Evolutionary conservation across 1,140 invertebrate species (phyloP).

Genomic region (Achatina immaculata): DNA sequence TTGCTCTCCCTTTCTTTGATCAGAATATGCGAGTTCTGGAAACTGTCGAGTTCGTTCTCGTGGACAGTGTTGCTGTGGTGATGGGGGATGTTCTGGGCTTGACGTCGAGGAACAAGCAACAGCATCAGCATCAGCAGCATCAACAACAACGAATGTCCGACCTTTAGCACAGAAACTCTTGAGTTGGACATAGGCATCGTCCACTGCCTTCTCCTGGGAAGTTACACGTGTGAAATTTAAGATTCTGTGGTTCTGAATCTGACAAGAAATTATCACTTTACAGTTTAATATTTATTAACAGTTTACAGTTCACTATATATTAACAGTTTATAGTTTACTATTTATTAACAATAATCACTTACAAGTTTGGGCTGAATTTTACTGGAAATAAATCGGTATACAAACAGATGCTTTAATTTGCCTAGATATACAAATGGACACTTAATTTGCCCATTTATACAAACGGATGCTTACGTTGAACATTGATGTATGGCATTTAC

Average conservation of each 20-base stretch:
- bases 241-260: neutral
- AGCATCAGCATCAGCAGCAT: constrained; percentile 10
- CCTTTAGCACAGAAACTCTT: constrained; percentile 22
- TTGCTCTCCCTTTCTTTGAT: neutral
- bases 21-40: neutral
- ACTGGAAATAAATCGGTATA: too few relatives aligned
- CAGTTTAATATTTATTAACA: too few relatives aligned
- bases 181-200: constrained; percentile 32
- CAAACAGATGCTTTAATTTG: too few relatives aligned
- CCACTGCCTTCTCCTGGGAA: constrained; percentile 19
- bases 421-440: too few relatives aligned
- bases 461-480: too few relatives aligned
- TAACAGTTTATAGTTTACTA: too few relatives aligned
- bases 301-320: too few relatives aligned
- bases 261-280: neutral
- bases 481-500: too few relatives aligned
- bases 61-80: neutral
- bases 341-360: too few relatives aligned
- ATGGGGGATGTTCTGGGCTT: neutral
- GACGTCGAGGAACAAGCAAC: constrained; percentile 20
- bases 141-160: constrained; percentile 30
- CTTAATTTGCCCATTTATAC: too few relatives aligned
- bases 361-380: too few relatives aligned
- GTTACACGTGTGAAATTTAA: neutral
- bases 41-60: neutral